Conservation (phyloP, 2,797 vertebrate genomes). For the Phoxinus dragarum region DNA sequence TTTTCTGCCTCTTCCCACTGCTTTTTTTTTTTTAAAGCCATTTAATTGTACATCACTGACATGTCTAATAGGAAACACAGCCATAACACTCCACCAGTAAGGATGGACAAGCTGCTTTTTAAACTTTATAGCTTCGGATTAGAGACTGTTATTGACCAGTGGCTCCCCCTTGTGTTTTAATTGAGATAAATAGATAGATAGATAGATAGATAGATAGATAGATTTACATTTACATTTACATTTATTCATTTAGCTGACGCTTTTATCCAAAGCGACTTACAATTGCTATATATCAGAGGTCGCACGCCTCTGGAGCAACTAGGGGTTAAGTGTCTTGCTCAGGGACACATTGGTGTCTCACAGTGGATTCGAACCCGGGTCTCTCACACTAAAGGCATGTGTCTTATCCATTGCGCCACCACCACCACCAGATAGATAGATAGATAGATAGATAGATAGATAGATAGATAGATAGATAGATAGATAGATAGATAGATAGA, state of each 20-base stretch:
- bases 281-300: too few relatives aligned
- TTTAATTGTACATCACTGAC: slow-evolving; percentile 68
- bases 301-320: too few relatives aligned
- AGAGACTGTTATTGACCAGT: slow-evolving; percentile 61
- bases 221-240: too few relatives aligned
- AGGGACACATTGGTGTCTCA: too few relatives aligned
- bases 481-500: not conserved
- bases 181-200: too few relatives aligned
- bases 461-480: not conserved
- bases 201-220: not conserved
- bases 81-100: slow-evolving; percentile 53
- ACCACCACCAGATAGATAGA: too few relatives aligned
- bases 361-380: too few relatives aligned
- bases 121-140: slow-evolving; percentile 10
- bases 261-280: too few relatives aligned
- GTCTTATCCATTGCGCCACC: too few relatives aligned
- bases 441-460: not conserved
- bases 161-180: slow-evolving; percentile 76
- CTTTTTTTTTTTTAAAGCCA: slow-evolving; percentile 12
- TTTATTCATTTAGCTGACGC: too few relatives aligned
- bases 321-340: too few relatives aligned
- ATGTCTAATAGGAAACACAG: slow-evolving; percentile 66
- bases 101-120: slow-evolving; percentile 15
- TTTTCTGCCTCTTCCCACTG: slow-evolving; percentile 48
- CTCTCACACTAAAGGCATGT: too few relatives aligned